These are phyloP conservation scores for Ciconia stormi DNA, from an alignment of 2,113 vertebrate genomes.

Conservation along the genomic window DNA sequence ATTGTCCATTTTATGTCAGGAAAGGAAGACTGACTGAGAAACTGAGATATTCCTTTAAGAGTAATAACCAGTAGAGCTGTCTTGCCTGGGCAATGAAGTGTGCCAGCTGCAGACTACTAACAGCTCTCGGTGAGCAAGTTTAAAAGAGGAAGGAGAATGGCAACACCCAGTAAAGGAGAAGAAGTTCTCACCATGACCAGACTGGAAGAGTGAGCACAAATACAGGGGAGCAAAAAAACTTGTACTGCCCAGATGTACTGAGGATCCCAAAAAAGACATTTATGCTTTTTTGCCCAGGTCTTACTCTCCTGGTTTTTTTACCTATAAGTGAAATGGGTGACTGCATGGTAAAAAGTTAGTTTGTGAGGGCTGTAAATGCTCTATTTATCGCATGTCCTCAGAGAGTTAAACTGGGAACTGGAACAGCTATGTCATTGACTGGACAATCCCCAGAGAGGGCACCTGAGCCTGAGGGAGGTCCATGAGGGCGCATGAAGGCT, in stretches of 20 bases:
- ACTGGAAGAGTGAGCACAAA: neutral
- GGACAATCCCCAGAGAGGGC: neutral
- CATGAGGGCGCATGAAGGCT: neutral
- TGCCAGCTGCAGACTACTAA: neutral
- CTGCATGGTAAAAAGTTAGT: neutral
- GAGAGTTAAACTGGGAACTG: neutral
- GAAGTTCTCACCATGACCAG: neutral
- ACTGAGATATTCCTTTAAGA: neutral
- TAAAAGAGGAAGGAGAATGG: neutral
- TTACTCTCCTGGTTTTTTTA: neutral
- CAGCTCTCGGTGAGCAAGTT: neutral
- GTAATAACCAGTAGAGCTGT: neutral
- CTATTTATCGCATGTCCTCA: no score
- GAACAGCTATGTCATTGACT: neutral
- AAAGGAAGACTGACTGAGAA: neutral
- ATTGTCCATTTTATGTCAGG: neutral
- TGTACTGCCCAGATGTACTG: neutral
- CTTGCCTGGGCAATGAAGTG: neutral
- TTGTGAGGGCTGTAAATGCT: neutral
- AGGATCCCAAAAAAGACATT: neutral
- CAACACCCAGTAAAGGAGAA: neutral
- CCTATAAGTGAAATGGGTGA: neutral
- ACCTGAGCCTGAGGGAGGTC: neutral
- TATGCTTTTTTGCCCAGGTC: neutral
- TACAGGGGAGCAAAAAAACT: neutral